These are phyloP conservation scores for Trididemnum miniatum DNA, from an alignment of 23 tunicate species.

Conservation along the genomic window DNA sequence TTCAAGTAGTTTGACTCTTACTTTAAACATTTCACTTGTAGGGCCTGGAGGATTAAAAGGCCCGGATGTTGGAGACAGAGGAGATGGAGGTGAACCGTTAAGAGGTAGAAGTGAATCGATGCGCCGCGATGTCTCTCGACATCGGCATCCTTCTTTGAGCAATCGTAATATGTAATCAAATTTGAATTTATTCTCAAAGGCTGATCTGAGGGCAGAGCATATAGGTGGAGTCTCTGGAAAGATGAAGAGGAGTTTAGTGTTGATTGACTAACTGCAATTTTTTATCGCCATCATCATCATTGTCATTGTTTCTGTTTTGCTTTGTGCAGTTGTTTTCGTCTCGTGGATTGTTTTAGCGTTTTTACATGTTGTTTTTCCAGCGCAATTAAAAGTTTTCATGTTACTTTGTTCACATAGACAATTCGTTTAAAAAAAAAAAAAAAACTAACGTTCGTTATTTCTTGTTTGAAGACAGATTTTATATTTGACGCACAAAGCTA, in stretches of 20 bases:
- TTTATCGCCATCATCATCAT: constrained; percentile 21
- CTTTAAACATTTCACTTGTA: no score
- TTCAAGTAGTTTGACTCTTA: no score
- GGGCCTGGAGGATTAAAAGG: not conserved
- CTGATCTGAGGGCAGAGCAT: no score
- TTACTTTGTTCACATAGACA: no score
- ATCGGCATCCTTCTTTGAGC: not conserved
- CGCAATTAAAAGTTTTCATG: not conserved
- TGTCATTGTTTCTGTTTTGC: not conserved
- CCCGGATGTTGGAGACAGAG: not conserved
- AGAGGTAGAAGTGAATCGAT: not conserved
- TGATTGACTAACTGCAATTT: not conserved
- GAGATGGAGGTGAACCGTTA: not conserved
- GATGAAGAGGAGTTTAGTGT: no score
- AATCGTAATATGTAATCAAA: not conserved
- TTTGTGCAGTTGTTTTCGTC: not conserved
- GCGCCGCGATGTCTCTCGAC: not conserved
- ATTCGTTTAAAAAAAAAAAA: no score
- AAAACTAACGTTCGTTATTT: no score
- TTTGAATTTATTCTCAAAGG: not conserved
- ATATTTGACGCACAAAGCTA: no score
- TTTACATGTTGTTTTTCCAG: not conserved
- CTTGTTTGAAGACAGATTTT: no score
- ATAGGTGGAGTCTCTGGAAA: no score
- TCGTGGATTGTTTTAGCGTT: not conserved